Evolutionary conservation across 2,888 invertebrate genomes (phyloP).

Genomic region (Catocala nupta): DNA sequence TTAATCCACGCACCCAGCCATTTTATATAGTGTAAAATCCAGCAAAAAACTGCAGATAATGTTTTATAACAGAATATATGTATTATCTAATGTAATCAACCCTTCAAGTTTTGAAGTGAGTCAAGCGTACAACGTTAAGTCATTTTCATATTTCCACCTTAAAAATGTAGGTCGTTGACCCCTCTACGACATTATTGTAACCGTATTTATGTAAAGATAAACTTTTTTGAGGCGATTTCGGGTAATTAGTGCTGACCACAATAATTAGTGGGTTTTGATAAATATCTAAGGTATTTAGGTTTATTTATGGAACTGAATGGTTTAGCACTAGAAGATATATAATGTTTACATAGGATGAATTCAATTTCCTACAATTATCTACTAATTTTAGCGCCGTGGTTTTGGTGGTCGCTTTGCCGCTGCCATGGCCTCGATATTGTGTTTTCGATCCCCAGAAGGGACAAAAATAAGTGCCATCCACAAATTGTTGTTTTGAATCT

Average conservation of each 20-base stretch:
- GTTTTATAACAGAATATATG: neutral
- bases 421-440: too few relatives aligned
- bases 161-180: conserved; percentile 65
- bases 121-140: conserved; percentile 58
- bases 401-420: too few relatives aligned
- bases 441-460: too few relatives aligned
- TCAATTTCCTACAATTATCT: too few relatives aligned
- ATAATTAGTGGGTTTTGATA: conserved; percentile 16
- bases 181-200: conserved; percentile 47
- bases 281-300: conserved; percentile 37
- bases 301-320: neutral
- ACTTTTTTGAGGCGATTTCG: conserved; percentile 35
- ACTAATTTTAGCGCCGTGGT: too few relatives aligned
- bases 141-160: conserved; percentile 72
- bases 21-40: too few relatives aligned
- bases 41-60: too few relatives aligned
- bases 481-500: too few relatives aligned
- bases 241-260: conserved; percentile 39
- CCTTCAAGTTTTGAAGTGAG: conserved; percentile 52
- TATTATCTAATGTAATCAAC: conserved; percentile 14
- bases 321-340: neutral
- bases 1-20: too few relatives aligned
- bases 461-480: too few relatives aligned
- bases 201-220: conserved; percentile 50
- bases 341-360: neutral